Percentiles rank a stretch among this genome's conserved stretches.
Conservation (phyloP, 1,140 invertebrate species). For the Adoxophyes honmai region DNA sequence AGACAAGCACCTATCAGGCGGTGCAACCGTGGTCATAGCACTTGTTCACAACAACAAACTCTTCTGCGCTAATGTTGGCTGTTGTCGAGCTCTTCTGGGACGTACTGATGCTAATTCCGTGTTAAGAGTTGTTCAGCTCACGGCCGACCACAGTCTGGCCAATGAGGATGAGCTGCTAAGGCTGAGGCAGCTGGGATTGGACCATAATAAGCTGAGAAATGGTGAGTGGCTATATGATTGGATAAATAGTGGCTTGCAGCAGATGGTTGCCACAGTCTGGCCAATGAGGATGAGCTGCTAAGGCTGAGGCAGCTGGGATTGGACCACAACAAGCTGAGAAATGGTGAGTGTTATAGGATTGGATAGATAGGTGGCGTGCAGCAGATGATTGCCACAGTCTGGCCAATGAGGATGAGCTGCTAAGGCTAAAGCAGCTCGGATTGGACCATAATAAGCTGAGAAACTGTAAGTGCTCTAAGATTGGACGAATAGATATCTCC, state of each 20-base stretch:
- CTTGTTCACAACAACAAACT: conserved; percentile 85
- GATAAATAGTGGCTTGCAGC: no score
- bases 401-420: no score
- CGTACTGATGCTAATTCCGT: conserved; percentile 89
- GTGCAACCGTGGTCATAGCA: conserved; percentile 88
- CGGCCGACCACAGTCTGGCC: conserved; percentile 88
- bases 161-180: conserved; percentile 91
- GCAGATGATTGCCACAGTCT: no score
- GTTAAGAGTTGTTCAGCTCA: conserved; percentile 88
- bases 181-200: conserved; percentile 84
- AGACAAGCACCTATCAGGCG: conserved; percentile 83
- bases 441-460: no score
- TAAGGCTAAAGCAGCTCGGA: no score
- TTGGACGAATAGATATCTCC: no score
- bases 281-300: conserved; percentile 89
- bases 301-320: conserved; percentile 86
- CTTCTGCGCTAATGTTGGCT: conserved; percentile 91
- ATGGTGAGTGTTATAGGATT: no score
- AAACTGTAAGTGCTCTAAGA: no score
- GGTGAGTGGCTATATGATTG: conserved; percentile 64
- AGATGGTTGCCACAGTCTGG: conserved; percentile 90
- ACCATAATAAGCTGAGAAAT: conserved; percentile 80
- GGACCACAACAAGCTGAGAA: conserved; percentile 80
- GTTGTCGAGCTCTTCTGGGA: conserved; percentile 88
- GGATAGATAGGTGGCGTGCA: no score